phyloP scores from a whole-genome alignment of 1,140 invertebrate species.

The Holcopasites calliopsidis region DNA sequence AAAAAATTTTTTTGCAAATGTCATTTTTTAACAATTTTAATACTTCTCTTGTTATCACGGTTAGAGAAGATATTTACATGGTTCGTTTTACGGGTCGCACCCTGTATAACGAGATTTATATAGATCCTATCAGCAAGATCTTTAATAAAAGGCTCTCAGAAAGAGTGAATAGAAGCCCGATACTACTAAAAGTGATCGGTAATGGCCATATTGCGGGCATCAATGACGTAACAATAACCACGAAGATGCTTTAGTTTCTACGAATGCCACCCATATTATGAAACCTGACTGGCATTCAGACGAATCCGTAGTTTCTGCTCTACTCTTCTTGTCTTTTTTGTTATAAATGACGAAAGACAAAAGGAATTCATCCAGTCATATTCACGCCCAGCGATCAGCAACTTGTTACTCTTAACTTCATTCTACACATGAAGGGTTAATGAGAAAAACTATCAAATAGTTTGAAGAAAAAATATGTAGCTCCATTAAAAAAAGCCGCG shows the following conservation, averaged over 20 bases:
- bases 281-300: conserved; percentile 42
- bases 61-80: too few relatives aligned
- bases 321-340: conserved; percentile 54
- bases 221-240: neutral
- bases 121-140: neutral
- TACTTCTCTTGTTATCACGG: too few relatives aligned
- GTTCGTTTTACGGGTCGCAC: too few relatives aligned
- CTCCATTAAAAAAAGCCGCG: too few relatives aligned
- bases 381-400: conserved; percentile 21
- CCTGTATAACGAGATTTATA: neutral
- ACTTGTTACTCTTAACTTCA: too few relatives aligned
- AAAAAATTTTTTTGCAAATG: too few relatives aligned
- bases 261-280: conserved; percentile 33
- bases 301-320: conserved; percentile 34
- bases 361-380: conserved; percentile 52
- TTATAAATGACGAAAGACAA: conserved; percentile 51
- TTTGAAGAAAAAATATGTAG: too few relatives aligned
- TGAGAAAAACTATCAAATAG: too few relatives aligned
- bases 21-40: too few relatives aligned
- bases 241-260: conserved; percentile 7
- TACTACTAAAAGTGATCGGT: neutral
- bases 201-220: neutral
- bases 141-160: neutral
- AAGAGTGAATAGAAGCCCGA: neutral
- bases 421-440: too few relatives aligned